Percentiles rank a stretch among this genome's conserved stretches.
These are phyloP conservation scores for Taenioides sp. DNA, from an alignment of 2,797 vertebrate genomes.

Conservation along the genomic window DNA sequence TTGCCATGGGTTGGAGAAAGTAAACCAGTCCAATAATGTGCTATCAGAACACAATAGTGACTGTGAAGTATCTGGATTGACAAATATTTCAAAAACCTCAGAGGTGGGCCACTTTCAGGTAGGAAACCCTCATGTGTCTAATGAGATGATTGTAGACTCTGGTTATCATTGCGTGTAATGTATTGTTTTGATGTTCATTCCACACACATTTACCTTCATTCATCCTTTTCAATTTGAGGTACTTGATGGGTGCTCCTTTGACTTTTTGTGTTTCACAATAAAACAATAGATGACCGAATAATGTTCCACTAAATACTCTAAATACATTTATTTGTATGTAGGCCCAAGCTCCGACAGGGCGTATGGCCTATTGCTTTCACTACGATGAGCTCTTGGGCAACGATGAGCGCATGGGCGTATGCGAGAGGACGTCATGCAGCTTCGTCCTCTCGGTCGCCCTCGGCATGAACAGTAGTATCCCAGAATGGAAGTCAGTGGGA, in stretches of 20 bases:
- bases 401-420: too few relatives aligned
- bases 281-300: too few relatives aligned
- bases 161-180: conserved; percentile 53
- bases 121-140: conserved; percentile 10
- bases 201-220: not conserved
- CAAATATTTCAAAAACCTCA: not conserved
- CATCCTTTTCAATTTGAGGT: not conserved
- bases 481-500: too few relatives aligned
- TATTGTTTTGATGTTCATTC: not conserved
- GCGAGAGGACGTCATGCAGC: too few relatives aligned
- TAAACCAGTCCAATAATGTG: conserved; percentile 14
- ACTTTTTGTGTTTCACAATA: too few relatives aligned
- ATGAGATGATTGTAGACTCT: conserved; percentile 19
- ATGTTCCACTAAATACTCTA: not conserved
- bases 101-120: conserved; percentile 7
- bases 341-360: too few relatives aligned
- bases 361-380: too few relatives aligned
- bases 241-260: too few relatives aligned
- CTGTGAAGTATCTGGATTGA: not conserved
- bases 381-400: too few relatives aligned
- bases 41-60: not conserved
- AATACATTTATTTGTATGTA: not conserved
- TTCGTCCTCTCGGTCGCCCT: too few relatives aligned
- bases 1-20: conserved; percentile 47
- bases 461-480: too few relatives aligned